phyloP scores from a whole-genome alignment of 2,888 invertebrate genomes.

The Drosophila bunnanda region DNA sequence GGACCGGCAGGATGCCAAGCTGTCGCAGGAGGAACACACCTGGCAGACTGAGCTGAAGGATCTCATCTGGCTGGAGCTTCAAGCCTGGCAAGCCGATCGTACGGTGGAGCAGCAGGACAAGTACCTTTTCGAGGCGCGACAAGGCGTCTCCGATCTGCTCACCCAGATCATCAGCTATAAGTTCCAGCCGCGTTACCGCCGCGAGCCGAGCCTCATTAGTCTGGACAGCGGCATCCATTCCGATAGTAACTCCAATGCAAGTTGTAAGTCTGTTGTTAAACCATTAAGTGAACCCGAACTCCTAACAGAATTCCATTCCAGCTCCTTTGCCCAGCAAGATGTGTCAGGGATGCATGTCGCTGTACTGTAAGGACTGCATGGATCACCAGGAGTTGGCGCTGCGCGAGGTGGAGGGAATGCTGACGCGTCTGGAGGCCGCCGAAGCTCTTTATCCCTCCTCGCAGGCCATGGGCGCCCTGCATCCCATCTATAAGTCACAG shows the following conservation, averaged over 20 bases:
- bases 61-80: slow-evolving; percentile 95
- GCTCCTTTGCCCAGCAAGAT: slow-evolving; percentile 71
- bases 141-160: slow-evolving; percentile 89
- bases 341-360: slow-evolving; percentile 89
- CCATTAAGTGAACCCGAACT: too few species aligned
- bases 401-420: slow-evolving; percentile 89
- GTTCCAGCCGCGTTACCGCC: slow-evolving; percentile 84
- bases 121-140: slow-evolving; percentile 90
- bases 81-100: slow-evolving; percentile 92
- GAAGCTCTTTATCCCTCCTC: slow-evolving; percentile 94
- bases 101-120: slow-evolving; percentile 91
- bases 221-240: slow-evolving; percentile 83
- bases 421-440: slow-evolving; percentile 90
- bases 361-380: slow-evolving; percentile 90
- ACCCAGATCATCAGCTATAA: slow-evolving; percentile 91
- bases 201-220: slow-evolving; percentile 81
- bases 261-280: slow-evolving; percentile 73
- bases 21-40: slow-evolving; percentile 93
- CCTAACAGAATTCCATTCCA: slow-evolving; percentile 11
- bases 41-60: slow-evolving; percentile 96
- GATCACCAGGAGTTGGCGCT: slow-evolving; percentile 90
- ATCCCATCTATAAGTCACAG: slow-evolving; percentile 86
- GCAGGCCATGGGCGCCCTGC: slow-evolving; percentile 90
- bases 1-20: slow-evolving; percentile 87
- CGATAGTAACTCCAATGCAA: slow-evolving; percentile 78